Conservation (phyloP, 2,888 invertebrate genomes). For the Oligia fasciuncula region DNA sequence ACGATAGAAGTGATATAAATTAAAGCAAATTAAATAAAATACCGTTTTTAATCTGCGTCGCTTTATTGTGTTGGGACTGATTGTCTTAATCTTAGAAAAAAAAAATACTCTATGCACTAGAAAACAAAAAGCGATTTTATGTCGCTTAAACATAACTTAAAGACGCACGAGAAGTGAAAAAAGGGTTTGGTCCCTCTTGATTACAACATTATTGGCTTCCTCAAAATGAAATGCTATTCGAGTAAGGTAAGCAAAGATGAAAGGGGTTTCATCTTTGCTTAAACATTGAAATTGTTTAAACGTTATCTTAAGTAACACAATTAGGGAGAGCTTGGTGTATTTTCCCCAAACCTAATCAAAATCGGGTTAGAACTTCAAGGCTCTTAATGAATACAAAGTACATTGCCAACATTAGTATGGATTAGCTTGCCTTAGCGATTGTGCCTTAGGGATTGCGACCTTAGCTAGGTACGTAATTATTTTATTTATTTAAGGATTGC, state of each 20-base stretch:
- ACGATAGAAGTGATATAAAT: no score
- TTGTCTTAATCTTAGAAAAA: no score
- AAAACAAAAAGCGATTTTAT: no score
- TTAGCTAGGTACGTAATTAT: no score
- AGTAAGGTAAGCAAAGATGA: no score
- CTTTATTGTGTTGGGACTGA: no score
- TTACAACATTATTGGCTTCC: background rate
- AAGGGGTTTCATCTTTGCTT: constrained; percentile 14
- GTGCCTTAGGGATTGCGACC: background rate
- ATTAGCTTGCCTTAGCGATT: constrained; percentile 11
- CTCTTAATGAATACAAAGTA: constrained; percentile 49
- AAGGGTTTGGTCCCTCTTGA: no score
- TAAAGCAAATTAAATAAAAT: no score
- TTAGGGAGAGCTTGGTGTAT: constrained; percentile 22
- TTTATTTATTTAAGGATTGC: background rate
- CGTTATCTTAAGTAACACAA: constrained; percentile 28
- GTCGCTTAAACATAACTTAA: no score
- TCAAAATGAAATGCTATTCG: background rate
- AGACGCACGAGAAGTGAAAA: no score
- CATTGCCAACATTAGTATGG: constrained; percentile 45
- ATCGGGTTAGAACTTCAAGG: constrained; percentile 33
- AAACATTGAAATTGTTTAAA: constrained; percentile 9
- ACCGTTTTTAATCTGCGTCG: no score
- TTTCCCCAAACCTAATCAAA: constrained; percentile 31
- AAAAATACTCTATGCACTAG: no score